These are phyloP conservation scores for Drosophila yooni DNA, from an alignment of 2,888 invertebrate genomes.

Conservation along the genomic window DNA sequence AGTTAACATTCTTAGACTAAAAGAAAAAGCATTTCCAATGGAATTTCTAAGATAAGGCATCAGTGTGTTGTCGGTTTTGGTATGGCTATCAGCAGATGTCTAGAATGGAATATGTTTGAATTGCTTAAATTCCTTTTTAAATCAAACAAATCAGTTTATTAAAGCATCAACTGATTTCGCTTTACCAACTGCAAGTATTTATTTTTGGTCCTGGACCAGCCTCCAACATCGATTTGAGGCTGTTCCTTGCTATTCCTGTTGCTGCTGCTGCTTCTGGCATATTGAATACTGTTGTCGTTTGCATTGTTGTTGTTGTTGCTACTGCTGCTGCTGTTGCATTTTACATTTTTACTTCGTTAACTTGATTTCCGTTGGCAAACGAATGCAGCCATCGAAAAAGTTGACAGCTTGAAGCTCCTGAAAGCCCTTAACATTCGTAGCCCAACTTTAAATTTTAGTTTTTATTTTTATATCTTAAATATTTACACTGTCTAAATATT, in stretches of 20 bases:
- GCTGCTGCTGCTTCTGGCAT: constrained; percentile 37
- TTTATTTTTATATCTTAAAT: constrained; percentile 22
- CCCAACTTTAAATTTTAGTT: constrained; percentile 51
- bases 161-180: constrained; percentile 48
- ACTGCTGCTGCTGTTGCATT: constrained; percentile 59
- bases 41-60: not conserved
- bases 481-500: constrained; percentile 64
- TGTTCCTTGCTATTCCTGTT: constrained; percentile 34
- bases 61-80: not conserved
- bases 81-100: not conserved
- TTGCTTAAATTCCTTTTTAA: constrained; percentile 9
- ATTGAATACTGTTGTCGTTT: constrained; percentile 26
- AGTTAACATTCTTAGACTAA: not conserved
- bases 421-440: constrained; percentile 35
- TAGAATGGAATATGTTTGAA: not conserved
- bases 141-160: constrained; percentile 35
- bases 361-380: constrained; percentile 73
- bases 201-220: constrained; percentile 25
- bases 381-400: constrained; percentile 65
- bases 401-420: constrained; percentile 62
- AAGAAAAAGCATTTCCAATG: not conserved
- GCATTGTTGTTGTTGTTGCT: constrained; percentile 44
- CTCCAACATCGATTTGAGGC: constrained; percentile 61
- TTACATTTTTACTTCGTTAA: constrained; percentile 77
- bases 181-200: constrained; percentile 13